phyloP scores from a whole-genome alignment of 37 sponge, comb jelly and placozoan species.

The Lycopodina hypogea region DNA sequence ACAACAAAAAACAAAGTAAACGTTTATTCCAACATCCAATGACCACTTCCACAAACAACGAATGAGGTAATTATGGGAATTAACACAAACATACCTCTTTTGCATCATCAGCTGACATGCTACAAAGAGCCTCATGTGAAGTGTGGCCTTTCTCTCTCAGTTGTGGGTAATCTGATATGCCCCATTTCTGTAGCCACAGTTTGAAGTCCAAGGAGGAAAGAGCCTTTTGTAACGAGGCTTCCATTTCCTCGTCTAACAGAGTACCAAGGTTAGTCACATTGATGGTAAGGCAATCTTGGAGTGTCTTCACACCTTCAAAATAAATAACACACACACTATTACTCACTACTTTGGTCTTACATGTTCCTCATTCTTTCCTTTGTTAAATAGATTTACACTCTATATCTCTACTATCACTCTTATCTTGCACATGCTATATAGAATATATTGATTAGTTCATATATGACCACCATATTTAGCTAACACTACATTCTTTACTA shows the following conservation, averaged over 20 bases:
- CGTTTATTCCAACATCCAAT: no score
- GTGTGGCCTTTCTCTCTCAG: background rate
- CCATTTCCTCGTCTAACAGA: background rate
- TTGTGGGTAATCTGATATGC: background rate
- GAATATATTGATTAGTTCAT: no score
- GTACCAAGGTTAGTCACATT: background rate
- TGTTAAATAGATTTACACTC: no score
- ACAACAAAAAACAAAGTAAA: no score
- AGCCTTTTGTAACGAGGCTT: background rate
- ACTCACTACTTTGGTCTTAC: no score
- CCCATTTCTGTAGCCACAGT: conserved; percentile 8
- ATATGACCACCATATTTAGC: no score
- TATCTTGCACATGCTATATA: no score
- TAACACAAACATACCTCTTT: background rate
- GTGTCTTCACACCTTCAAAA: conserved; percentile 4
- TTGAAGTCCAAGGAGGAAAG: background rate
- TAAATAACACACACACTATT: no score
- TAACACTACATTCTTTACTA: no score
- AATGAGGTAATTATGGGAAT: background rate
- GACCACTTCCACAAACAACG: no score
- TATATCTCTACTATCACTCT: no score
- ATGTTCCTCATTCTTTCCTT: no score
- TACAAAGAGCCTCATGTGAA: background rate
- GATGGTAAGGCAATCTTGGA: conserved; percentile 2
- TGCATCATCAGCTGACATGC: background rate